Percentiles rank a stretch among this genome's conserved stretches.
Conservation (phyloP, 2,113 vertebrate genomes). For the Stigmatopora nigra region DNA sequence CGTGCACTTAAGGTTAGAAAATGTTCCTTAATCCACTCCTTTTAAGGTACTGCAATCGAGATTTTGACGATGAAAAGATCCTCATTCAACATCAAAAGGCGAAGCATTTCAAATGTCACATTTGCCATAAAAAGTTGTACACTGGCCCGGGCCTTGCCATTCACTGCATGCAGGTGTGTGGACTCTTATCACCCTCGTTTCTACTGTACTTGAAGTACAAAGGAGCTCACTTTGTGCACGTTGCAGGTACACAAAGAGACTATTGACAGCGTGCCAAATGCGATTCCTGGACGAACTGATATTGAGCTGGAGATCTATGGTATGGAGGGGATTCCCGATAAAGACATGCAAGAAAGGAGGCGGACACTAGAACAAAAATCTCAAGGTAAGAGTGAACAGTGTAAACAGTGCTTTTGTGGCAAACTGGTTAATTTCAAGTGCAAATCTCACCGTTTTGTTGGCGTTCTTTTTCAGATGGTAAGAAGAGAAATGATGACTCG, state of each 20-base stretch:
- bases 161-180: conserved; percentile 94
- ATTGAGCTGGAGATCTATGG: conserved; percentile 98
- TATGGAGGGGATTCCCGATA: conserved; percentile 98
- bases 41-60: conserved; percentile 93
- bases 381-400: conserved; percentile 72
- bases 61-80: conserved; percentile 98
- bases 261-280: conserved; percentile 96
- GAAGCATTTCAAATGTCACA: conserved; percentile 98
- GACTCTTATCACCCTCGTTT: not conserved
- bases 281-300: conserved; percentile 94
- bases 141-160: conserved; percentile 96
- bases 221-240: conserved; percentile 3
- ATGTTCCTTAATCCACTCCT: conserved; percentile 67
- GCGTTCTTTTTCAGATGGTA: conserved; percentile 73
- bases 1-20: no score
- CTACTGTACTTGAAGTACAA: not conserved
- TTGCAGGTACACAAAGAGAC: conserved; percentile 96
- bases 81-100: conserved; percentile 99
- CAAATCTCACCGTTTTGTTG: not conserved
- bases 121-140: conserved; percentile 97
- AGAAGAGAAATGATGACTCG: conserved; percentile 93
- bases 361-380: conserved; percentile 94
- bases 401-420: not conserved
- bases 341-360: conserved; percentile 95
- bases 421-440: no score